Evolutionary conservation across 2,888 invertebrate genomes (phyloP).

Genomic region (Eulithis prunata): DNA sequence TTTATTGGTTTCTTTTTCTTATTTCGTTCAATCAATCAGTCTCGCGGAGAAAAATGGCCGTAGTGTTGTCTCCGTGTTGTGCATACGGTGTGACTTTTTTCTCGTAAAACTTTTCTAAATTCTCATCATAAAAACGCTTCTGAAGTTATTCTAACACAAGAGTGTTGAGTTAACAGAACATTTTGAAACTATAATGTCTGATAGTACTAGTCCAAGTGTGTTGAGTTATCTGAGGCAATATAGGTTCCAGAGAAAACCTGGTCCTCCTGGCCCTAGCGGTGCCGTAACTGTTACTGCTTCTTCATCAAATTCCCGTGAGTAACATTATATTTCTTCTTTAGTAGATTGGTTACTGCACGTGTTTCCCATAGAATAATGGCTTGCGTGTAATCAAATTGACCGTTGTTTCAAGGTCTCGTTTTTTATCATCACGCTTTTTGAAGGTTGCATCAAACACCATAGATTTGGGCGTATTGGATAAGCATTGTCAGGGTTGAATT

Average conservation of each 20-base stretch:
- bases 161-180: constrained; percentile 40
- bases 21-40: constrained; percentile 46
- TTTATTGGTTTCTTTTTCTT: constrained; percentile 53
- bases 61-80: constrained; percentile 71
- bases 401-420: constrained; percentile 53
- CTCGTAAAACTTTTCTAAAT: constrained; percentile 57
- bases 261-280: constrained; percentile 61
- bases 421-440: constrained; percentile 39
- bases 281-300: constrained; percentile 65
- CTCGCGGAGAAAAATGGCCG: constrained; percentile 83
- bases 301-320: constrained; percentile 75
- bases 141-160: constrained; percentile 20
- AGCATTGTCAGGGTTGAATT: neutral
- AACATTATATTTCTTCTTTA: constrained; percentile 26
- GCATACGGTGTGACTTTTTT: constrained; percentile 60
- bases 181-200: constrained; percentile 67
- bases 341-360: constrained; percentile 48
- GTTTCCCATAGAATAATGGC: constrained; percentile 37
- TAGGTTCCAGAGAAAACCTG: constrained; percentile 87
- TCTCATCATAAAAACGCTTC: constrained; percentile 45
- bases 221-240: constrained; percentile 87
- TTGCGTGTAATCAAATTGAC: constrained; percentile 50
- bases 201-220: constrained; percentile 82
- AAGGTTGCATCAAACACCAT: constrained; percentile 14
- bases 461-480: neutral